Conservation (phyloP, 2,113 vertebrate species). For the Vidua macroura region DNA sequence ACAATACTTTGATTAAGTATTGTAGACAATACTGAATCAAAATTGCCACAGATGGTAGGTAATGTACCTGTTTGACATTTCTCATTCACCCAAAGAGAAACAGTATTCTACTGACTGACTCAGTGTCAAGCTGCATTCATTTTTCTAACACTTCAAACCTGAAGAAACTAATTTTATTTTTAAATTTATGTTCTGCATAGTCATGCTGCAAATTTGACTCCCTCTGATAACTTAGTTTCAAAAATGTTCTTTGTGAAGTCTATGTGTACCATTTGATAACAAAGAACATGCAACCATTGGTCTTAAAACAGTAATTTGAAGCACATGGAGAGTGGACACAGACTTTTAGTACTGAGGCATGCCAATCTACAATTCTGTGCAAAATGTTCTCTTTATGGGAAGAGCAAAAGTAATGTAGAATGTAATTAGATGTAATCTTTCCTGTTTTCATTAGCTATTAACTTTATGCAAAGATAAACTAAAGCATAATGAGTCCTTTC, state of each 20-base stretch:
- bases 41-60: not conserved
- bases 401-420: slow-evolving; percentile 46
- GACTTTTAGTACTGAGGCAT: not conserved
- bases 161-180: not conserved
- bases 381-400: slow-evolving; percentile 46
- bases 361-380: not conserved
- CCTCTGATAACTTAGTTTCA: not conserved
- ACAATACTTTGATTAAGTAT: not conserved
- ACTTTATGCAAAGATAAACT: slow-evolving; percentile 78
- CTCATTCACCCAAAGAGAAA: not conserved
- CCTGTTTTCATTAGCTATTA: slow-evolving; percentile 71
- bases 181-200: not conserved
- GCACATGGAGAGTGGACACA: not conserved
- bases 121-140: not conserved
- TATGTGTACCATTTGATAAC: not conserved
- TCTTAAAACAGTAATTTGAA: not conserved
- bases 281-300: not conserved
- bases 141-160: not conserved
- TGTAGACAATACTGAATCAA: not conserved
- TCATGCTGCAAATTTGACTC: not conserved
- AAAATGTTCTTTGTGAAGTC: not conserved
- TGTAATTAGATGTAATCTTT: slow-evolving; percentile 71
- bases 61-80: not conserved
- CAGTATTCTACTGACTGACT: not conserved
- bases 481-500: slow-evolving; percentile 68